phyloP scores from a whole-genome alignment of 2,113 vertebrate species.

The Eira barbara region DNA sequence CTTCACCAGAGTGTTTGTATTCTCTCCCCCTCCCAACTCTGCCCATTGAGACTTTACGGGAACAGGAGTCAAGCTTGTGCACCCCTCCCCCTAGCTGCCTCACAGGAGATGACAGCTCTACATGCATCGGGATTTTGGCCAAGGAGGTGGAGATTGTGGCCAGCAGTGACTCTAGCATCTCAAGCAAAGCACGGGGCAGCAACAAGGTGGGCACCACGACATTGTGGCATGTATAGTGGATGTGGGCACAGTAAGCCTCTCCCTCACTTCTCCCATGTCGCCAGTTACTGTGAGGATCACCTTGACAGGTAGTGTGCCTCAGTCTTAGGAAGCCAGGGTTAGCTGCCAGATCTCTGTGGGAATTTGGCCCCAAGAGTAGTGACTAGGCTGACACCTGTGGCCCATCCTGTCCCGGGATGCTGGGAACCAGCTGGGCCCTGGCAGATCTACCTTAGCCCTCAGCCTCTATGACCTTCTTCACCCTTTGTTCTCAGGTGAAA shows the following conservation, averaged over 20 bases:
- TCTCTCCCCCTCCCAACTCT: neutral
- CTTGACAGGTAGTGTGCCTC: neutral
- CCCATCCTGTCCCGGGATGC: neutral
- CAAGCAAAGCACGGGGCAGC: constrained; percentile 97
- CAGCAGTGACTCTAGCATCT: constrained; percentile 97
- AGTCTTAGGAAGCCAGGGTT: constrained; percentile 22
- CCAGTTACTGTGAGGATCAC: neutral
- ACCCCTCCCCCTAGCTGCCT: constrained; percentile 85
- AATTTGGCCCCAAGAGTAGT: neutral
- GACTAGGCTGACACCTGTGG: neutral
- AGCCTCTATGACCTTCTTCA: neutral
- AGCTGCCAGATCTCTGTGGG: neutral
- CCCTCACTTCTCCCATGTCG: neutral
- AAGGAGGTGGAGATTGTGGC: constrained; percentile 97
- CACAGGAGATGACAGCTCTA: constrained; percentile 94
- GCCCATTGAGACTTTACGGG: neutral
- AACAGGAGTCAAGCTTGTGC: neutral
- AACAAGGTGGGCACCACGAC: constrained; percentile 88
- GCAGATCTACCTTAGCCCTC: neutral
- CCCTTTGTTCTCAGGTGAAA: constrained; percentile 89
- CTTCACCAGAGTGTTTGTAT: neutral
- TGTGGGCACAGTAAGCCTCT: neutral
- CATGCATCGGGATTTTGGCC: constrained; percentile 91
- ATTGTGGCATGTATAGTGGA: neutral
- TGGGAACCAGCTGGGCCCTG: neutral